phyloP scores from a whole-genome alignment of 30 jellyfish, hydroid and myxozoan species.

The Aurelia aurita complex sp. Pacific region DNA sequence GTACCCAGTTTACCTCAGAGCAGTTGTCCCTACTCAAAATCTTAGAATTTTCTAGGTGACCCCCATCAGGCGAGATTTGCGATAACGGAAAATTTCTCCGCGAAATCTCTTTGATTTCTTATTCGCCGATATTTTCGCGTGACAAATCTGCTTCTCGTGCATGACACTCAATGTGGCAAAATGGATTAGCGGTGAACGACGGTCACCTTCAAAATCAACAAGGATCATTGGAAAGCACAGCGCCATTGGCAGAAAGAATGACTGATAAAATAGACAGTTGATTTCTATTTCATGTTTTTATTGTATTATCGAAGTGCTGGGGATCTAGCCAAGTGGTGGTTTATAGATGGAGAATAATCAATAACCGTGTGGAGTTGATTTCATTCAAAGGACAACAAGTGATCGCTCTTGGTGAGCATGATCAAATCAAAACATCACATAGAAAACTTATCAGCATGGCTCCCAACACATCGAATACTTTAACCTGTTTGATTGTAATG shows the following conservation, averaged over 20 bases:
- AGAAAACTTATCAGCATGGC: conserved; percentile 62
- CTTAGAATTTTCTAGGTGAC: too few relatives aligned
- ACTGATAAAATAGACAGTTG: too few relatives aligned
- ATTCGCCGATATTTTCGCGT: too few relatives aligned
- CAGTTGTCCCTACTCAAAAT: too few relatives aligned
- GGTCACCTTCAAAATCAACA: background rate
- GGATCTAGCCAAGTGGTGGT: background rate
- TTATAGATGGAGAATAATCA: background rate
- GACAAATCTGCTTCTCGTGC: too few relatives aligned
- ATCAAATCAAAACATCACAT: conserved; percentile 17
- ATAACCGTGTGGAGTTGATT: conserved; percentile 22
- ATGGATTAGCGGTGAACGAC: conserved; percentile 1
- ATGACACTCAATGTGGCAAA: background rate
- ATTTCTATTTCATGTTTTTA: background rate
- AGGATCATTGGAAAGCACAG: too few relatives aligned
- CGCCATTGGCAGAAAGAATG: too few relatives aligned
- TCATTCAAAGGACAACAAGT: conserved; percentile 14
- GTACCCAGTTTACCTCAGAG: too few relatives aligned
- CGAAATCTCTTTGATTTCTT: too few relatives aligned
- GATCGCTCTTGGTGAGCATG: conserved; percentile 66
- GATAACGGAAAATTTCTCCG: too few relatives aligned
- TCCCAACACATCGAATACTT: conserved; percentile 22
- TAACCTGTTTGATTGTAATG: conserved; percentile 39
- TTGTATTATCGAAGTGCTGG: conserved; percentile 3
- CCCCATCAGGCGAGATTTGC: too few relatives aligned